Evolutionary conservation across 2,113 vertebrate species (phyloP).

Genomic region (Tachuris rubrigastra): DNA sequence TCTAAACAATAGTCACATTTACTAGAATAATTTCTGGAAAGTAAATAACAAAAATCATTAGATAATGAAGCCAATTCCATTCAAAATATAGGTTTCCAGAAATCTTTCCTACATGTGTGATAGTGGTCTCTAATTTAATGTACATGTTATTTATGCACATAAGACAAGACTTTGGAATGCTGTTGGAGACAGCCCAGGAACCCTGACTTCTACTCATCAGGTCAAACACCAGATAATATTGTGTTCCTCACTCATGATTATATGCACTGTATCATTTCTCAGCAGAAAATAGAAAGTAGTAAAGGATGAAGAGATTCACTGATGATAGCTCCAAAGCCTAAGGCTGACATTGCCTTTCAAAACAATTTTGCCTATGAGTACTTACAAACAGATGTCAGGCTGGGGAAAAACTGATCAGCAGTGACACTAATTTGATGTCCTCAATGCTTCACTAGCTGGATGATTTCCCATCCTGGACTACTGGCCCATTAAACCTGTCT

Average conservation of each 20-base stretch:
- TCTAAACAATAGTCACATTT: not conserved
- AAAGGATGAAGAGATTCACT: not conserved
- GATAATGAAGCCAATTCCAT: not conserved
- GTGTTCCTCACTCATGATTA: not conserved
- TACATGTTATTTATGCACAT: not conserved
- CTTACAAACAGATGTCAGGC: conserved; percentile 40
- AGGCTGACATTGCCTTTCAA: conserved; percentile 38
- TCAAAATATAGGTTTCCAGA: not conserved
- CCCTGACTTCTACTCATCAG: not conserved
- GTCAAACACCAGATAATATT: not conserved
- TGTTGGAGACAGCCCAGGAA: not conserved
- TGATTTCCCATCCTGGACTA: conserved; percentile 51
- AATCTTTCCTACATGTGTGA: not conserved
- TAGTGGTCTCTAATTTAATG: not conserved
- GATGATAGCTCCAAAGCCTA: not conserved
- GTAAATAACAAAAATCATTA: not conserved
- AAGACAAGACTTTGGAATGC: not conserved
- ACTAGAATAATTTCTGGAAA: not conserved
- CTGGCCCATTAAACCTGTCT: conserved; percentile 44
- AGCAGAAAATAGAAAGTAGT: conserved; percentile 14
- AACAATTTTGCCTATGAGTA: not conserved
- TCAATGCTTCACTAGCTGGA: conserved; percentile 28
- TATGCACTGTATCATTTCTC: not conserved
- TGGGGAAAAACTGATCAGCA: not conserved
- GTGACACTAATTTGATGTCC: conserved; percentile 25